Conservation (phyloP, 2,113 vertebrate genomes). For the Sturnus vulgaris region DNA sequence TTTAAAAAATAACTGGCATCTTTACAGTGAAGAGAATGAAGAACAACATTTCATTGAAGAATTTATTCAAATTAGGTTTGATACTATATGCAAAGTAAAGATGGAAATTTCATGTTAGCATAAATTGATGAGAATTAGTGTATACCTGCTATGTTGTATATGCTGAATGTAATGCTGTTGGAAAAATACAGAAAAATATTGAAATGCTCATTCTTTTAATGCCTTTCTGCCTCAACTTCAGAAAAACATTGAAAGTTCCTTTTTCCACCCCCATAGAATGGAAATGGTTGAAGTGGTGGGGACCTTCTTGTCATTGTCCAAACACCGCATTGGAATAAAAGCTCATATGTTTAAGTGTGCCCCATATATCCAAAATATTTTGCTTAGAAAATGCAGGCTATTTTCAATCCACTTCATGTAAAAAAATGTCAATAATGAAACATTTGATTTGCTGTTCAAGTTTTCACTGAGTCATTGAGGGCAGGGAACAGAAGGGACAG, state of each 20-base stretch:
- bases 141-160: neutral
- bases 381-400: neutral
- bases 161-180: neutral
- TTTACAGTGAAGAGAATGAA: neutral
- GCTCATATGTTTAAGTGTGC: neutral
- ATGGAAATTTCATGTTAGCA: neutral
- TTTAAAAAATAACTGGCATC: neutral
- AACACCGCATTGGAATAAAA: neutral
- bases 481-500: neutral
- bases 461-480: neutral
- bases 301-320: neutral
- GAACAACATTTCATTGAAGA: neutral
- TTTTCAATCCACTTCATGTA: neutral
- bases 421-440: neutral
- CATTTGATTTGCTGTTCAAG: neutral
- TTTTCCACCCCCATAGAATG: neutral
- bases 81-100: neutral
- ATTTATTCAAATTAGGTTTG: neutral
- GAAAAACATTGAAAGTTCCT: neutral
- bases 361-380: neutral
- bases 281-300: neutral
- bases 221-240: neutral
- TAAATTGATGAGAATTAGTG: neutral
- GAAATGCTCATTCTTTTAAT: neutral
- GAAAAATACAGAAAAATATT: neutral